Conservation (phyloP, 2,888 invertebrate genomes). For the Lithophane leautieri region DNA sequence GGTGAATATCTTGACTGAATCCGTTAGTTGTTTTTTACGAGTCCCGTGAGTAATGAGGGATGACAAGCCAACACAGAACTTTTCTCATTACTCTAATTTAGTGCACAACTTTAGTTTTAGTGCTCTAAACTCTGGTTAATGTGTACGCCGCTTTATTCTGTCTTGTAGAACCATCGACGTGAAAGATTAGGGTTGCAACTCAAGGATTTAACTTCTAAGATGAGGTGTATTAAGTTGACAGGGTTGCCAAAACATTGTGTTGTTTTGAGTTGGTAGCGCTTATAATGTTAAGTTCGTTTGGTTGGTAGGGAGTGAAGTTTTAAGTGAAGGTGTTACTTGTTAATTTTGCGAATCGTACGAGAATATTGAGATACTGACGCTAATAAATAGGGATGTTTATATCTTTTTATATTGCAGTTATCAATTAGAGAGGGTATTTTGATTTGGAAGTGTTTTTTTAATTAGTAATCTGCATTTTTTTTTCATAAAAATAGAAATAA, state of each 20-base stretch:
- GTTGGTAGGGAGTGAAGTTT: constrained; percentile 43
- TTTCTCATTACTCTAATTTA: constrained; percentile 34
- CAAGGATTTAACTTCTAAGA: constrained; percentile 67
- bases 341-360: constrained; percentile 7
- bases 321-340: constrained; percentile 6
- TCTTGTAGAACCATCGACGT: constrained; percentile 66
- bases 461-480: too few species aligned
- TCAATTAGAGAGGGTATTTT: too few species aligned
- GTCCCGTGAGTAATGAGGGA: background rate
- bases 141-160: constrained; percentile 38
- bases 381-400: too few species aligned
- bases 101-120: constrained; percentile 25
- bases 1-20: background rate
- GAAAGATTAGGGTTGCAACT: constrained; percentile 71
- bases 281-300: constrained; percentile 43
- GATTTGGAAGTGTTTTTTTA: too few species aligned
- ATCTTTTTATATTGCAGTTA: too few species aligned
- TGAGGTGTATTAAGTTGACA: constrained; percentile 65
- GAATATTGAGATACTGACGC: background rate
- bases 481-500: too few species aligned
- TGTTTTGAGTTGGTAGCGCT: constrained; percentile 38
- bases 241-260: constrained; percentile 55
- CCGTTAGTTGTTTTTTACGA: background rate
- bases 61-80: background rate
- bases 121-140: constrained; percentile 14